phyloP scores from a whole-genome alignment of 2,113 vertebrate species.

The Tachysurus fulvidraco region DNA sequence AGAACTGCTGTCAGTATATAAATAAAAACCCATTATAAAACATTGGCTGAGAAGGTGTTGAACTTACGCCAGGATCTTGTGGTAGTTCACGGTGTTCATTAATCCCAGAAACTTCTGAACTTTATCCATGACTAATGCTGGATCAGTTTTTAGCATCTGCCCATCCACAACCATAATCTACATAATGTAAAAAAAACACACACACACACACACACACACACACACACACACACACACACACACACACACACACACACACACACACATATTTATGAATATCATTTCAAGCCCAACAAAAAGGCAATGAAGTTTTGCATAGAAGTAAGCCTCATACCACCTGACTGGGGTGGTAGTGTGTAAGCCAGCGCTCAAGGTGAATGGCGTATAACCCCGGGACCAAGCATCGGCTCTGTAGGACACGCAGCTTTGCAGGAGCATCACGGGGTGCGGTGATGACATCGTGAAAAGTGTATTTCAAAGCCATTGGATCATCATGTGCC shows the following conservation, averaged over 20 bases:
- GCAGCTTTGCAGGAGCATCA: constrained; percentile 77
- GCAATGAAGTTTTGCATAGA: background rate
- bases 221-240: background rate
- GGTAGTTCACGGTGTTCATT: constrained; percentile 85
- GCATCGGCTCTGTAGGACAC: constrained; percentile 90
- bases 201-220: background rate
- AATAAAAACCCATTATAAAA: background rate
- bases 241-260: background rate
- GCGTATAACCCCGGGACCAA: constrained; percentile 93
- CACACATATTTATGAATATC: background rate
- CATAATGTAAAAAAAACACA: background rate
- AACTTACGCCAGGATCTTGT: constrained; percentile 93
- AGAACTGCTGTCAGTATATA: background rate
- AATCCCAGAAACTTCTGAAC: constrained; percentile 92
- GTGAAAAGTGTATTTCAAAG: constrained; percentile 92
- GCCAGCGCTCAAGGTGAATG: constrained; percentile 91
- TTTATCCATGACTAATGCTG: constrained; percentile 91
- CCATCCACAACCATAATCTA: constrained; percentile 95
- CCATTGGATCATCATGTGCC: constrained; percentile 88
- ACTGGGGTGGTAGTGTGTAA: constrained; percentile 87
- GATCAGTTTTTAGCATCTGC: constrained; percentile 91
- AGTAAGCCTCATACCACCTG: constrained; percentile 72
- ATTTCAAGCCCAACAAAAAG: background rate
- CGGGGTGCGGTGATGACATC: constrained; percentile 87
- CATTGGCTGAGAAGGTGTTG: background rate